phyloP scores from a whole-genome alignment of 2,113 vertebrate genomes.

The Acrocephalus arundinaceus region DNA sequence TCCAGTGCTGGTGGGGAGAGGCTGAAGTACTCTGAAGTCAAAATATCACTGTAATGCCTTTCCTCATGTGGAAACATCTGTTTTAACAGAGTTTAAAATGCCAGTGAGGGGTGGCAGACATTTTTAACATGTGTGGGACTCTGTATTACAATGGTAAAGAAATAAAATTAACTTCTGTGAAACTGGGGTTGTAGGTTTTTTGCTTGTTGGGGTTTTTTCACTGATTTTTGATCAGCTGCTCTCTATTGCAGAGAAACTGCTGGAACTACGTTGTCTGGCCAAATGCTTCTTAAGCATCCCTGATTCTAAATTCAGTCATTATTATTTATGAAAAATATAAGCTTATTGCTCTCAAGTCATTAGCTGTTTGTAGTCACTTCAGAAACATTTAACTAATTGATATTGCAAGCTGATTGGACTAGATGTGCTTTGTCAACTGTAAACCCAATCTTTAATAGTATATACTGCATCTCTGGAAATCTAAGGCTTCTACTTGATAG shows the following conservation, averaged over 20 bases:
- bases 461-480: not conserved
- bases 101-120: not conserved
- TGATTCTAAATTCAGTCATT: not conserved
- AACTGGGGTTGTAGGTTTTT: not conserved
- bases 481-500: not conserved
- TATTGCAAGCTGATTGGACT: not conserved
- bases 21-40: not conserved
- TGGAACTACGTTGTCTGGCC: not conserved
- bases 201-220: not conserved
- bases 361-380: not conserved
- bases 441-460: not conserved
- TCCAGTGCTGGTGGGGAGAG: not conserved
- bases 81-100: slow-evolving; percentile 8
- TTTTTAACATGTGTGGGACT: not conserved
- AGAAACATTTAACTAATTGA: not conserved
- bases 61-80: not conserved
- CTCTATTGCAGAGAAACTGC: not conserved
- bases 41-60: not conserved
- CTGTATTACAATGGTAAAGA: not conserved
- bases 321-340: not conserved
- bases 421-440: not conserved
- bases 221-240: not conserved
- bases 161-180: not conserved
- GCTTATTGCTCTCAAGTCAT: not conserved
- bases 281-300: not conserved